Conservation (phyloP, 2,888 invertebrate species). For the Plebejus anna region DNA sequence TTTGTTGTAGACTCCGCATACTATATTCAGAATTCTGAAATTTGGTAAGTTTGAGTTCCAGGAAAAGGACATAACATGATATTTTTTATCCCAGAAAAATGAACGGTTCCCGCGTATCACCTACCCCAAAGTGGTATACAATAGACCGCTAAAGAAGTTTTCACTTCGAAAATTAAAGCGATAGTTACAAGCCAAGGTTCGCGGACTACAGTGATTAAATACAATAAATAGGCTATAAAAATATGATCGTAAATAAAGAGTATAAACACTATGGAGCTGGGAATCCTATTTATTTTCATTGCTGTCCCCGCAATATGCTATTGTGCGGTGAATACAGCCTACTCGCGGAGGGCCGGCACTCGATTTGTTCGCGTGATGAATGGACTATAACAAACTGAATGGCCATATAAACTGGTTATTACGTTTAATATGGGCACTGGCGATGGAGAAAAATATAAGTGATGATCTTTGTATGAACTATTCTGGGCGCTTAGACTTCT, state of each 20-base stretch:
- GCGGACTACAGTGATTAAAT: slow-evolving; percentile 7
- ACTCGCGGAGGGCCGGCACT: slow-evolving; percentile 47
- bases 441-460: slow-evolving; percentile 7
- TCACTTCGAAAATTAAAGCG: too few species aligned
- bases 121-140: too few species aligned
- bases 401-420: slow-evolving; percentile 41
- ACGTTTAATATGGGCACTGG: slow-evolving; percentile 15
- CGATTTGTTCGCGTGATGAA: slow-evolving; percentile 66
- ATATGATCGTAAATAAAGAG: slow-evolving; percentile 29
- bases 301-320: slow-evolving; percentile 54
- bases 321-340: slow-evolving; percentile 63
- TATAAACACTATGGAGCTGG: slow-evolving; percentile 38
- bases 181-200: background rate
- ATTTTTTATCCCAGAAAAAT: too few species aligned
- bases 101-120: too few species aligned
- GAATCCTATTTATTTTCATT: slow-evolving; percentile 69
- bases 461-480: background rate
- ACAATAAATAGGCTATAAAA: slow-evolving; percentile 15
- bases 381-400: slow-evolving; percentile 62
- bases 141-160: too few species aligned
- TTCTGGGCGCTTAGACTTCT: too few species aligned
- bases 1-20: too few species aligned
- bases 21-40: too few species aligned
- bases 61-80: too few species aligned
- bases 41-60: too few species aligned